Evolutionary conservation across 2,113 vertebrate genomes (phyloP), one percentile per base, ranked within the genome.

Genomic region (Psephotus haematonotus): DNA sequence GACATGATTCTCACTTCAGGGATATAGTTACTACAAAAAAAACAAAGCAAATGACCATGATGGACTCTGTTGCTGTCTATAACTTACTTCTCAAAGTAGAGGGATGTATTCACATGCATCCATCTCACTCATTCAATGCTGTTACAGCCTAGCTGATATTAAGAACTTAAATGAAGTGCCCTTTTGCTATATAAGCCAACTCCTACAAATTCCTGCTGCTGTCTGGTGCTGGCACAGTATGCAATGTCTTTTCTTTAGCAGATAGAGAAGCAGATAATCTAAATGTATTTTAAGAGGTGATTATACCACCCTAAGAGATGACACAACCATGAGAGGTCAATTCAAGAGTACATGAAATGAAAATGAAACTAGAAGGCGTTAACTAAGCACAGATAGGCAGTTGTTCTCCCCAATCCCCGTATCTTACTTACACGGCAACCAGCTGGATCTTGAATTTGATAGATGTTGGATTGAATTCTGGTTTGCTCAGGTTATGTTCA

Each of bases 391-490:
- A 7, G 43, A n/a, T 1, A 72, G 39, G 25, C 1, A 10, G 5
- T 12, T 71, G 44, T 3, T 88, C 39, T 64, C 44, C n/a, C 24
- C 41, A 65, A 1, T 19, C 16, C 43, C 77, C 16, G 0, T 33
- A 90, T 95, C 82, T 95, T 97, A 99, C 99, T 99, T 97, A 99
- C 99, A 99, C 98, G 95, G 99, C 99, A 95, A 99, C 99, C 96
- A 99, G 98, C 91, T 99, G 99, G 86, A 99, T 99, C 98, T 99
- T 99, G 97, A 99, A 99, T 98, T 99, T 99, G 95, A 99, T 99
- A 76, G 99, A 99, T 25, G 99, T 99, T 50, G 99, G 99, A 96
- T 99, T 99, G 97, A 99, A 99, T 96, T 99, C 99, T 25, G 99
- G 99, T 93, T 99, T 99, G 98, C 99, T 99, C 98, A 99, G 97